A percentile compares a stretch with the other conserved stretches of the same genome.
Conservation (phyloP, 2,797 vertebrate species). For the Oreonectes daqikongensis region DNA sequence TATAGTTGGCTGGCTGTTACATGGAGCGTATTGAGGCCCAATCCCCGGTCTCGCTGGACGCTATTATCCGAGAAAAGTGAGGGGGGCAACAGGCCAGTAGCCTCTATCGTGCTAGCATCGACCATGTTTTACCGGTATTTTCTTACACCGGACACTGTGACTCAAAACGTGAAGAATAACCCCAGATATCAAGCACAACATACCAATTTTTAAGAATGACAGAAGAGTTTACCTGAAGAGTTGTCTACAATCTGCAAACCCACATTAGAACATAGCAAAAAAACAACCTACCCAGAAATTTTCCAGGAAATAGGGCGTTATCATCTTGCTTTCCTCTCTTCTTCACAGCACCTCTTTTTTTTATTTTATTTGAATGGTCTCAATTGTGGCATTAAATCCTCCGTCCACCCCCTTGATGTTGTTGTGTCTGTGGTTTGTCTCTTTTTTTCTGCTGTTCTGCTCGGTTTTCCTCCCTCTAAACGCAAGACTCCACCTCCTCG, state of each 20-base stretch:
- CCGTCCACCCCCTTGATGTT: constrained; percentile 70
- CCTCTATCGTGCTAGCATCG: constrained; percentile 17
- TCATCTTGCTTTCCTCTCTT: constrained; percentile 78
- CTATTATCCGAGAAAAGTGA: constrained; percentile 64
- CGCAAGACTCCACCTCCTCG: constrained; percentile 76
- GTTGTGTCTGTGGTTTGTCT: constrained; percentile 69
- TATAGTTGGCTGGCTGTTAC: constrained; percentile 65
- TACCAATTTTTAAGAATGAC: constrained; percentile 44
- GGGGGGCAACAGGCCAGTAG: constrained; percentile 47
- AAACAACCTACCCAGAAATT: constrained; percentile 90
- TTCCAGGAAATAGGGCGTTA: constrained; percentile 92
- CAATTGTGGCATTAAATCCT: constrained; percentile 67
- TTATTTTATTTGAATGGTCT: constrained; percentile 60
- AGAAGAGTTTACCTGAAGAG: constrained; percentile 58
- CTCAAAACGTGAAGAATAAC: background rate
- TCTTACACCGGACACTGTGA: background rate
- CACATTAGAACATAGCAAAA: constrained; percentile 49
- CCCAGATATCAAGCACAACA: constrained; percentile 48
- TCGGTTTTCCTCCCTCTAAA: constrained; percentile 77
- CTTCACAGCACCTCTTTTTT: constrained; percentile 56
- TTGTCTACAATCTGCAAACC: constrained; percentile 62
- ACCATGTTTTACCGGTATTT: constrained; percentile 29
- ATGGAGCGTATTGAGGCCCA: constrained; percentile 71
- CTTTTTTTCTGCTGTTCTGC: constrained; percentile 65
- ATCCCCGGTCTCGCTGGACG: constrained; percentile 72